Conservation (phyloP, 2,113 vertebrate species). For the Tautogolabrus adspersus region DNA sequence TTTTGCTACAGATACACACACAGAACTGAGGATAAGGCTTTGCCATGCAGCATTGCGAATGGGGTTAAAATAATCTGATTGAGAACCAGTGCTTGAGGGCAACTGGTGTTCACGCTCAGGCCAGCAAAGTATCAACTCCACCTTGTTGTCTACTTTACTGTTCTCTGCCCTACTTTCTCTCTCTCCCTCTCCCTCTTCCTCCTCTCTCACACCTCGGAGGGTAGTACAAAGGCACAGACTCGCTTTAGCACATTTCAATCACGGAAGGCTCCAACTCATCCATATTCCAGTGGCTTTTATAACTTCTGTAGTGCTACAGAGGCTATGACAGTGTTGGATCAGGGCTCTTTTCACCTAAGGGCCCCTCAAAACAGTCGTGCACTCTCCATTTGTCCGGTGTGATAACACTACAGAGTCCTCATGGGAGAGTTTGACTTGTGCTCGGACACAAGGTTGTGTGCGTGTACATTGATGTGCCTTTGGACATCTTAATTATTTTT, state of each 20-base stretch:
- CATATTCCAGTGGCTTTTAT: conserved; percentile 59
- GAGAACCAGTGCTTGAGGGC: conserved; percentile 50
- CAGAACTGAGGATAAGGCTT: conserved; percentile 38
- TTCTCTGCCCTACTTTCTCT: conserved; percentile 67
- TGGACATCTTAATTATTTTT: background rate
- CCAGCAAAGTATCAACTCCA: conserved; percentile 53
- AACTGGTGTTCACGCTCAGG: conserved; percentile 44
- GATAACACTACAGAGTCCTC: conserved; percentile 23
- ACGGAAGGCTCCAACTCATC: conserved; percentile 58
- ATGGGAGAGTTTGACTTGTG: background rate
- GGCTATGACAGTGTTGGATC: conserved; percentile 34
- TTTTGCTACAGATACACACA: conserved; percentile 20
- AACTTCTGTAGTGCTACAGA: conserved; percentile 45
- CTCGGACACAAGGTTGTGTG: conserved; percentile 13
- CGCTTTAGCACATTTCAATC: conserved; percentile 65
- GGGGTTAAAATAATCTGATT: conserved; percentile 62
- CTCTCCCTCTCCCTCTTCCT: background rate
- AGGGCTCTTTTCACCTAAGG: conserved; percentile 26
- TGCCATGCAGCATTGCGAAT: conserved; percentile 40
- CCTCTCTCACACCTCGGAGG: conserved; percentile 46
- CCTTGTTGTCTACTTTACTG: conserved; percentile 53
- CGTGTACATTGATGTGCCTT: background rate
- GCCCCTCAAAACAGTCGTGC: conserved; percentile 22
- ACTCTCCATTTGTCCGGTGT: conserved; percentile 29
- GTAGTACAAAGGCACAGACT: conserved; percentile 48